Base-by-base conservation (phyloP, 2,888 invertebrate species). In the Cybosia mesomella region DNA sequence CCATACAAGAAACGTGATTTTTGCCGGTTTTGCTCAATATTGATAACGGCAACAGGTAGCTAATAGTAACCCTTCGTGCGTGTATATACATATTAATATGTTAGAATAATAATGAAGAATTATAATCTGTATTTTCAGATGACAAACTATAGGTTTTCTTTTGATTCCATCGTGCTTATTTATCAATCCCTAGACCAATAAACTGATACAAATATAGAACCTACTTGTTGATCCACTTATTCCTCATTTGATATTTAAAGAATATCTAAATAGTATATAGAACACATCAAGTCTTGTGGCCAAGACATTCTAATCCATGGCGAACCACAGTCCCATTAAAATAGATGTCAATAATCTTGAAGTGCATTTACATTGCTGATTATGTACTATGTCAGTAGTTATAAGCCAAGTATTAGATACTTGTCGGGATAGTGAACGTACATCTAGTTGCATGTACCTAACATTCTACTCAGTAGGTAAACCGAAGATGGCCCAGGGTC, bases 321-420 rank as follows among this genome's bases (percentile, higher is more conserved):
- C 54, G 18, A 54, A 24, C 54, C 54, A 18, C 60, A 60, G 9
- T 10, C 28, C 36, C 15, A 60, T 54, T 54, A 66, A 59, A n/a
- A 32, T 36, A 36, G 24, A 24, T 55, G 39, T 66, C 66, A 60
- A 60, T 66, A 54, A 34, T 66, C 36, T 54, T 54, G n/a, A 66
- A 66, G 28, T 60, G 15, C 15, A 58, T 54, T 54, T 7, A n/a
- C 54, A 54, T 54, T 60, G 22, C 13, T 43, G 57, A 39, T 66
- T 49, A 61, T 43, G 21, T 7, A 43, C 43, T 28, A 36, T 49
- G 24, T 65, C 15, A 65, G 32, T n/a, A 9, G 49, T 49, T 53
- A 39, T 10, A 39, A 36, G 15, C 22, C 18, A 43, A 8, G 18
- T 2, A 65, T 34, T 21, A 22, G 11, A 34, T 36, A 22, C 2